phyloP scores from a whole-genome alignment of 2,888 invertebrate species.

The Gastrophysa polygoni region DNA sequence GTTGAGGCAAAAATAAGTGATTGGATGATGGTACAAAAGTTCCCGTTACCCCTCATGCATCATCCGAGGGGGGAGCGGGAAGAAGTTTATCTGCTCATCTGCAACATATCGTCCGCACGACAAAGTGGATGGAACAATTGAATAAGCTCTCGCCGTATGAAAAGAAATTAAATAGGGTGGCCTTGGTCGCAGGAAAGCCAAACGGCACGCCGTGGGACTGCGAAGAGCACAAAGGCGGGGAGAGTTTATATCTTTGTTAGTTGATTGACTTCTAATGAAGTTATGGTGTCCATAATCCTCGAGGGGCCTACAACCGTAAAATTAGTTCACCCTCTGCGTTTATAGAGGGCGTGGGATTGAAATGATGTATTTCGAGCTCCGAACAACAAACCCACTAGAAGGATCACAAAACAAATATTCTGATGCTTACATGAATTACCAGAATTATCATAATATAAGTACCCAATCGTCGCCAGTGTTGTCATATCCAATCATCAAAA shows the following conservation, averaged over 20 bases:
- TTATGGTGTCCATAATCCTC: conserved; percentile 55
- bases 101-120: background rate
- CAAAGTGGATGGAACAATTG: conserved; percentile 11
- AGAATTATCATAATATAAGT: no score
- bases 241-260: conserved; percentile 52
- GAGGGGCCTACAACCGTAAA: conserved; percentile 42
- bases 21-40: no score
- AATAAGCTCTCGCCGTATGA: conserved; percentile 17
- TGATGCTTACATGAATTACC: no score
- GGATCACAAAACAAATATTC: no score
- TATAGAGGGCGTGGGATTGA: conserved; percentile 20
- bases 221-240: conserved; percentile 21
- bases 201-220: conserved; percentile 22
- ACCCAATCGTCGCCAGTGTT: no score
- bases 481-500: no score
- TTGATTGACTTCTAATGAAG: conserved; percentile 59
- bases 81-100: no score
- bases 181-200: conserved; percentile 1
- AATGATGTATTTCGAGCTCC: conserved; percentile 18
- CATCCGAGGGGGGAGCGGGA: no score
- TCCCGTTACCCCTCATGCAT: no score
- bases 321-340: conserved; percentile 38
- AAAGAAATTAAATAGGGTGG: conserved; percentile 31
- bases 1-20: no score
- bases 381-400: no score